Evolutionary conservation across 2,888 invertebrate species (phyloP).

Genomic region (Ceraclea dissimilis): DNA sequence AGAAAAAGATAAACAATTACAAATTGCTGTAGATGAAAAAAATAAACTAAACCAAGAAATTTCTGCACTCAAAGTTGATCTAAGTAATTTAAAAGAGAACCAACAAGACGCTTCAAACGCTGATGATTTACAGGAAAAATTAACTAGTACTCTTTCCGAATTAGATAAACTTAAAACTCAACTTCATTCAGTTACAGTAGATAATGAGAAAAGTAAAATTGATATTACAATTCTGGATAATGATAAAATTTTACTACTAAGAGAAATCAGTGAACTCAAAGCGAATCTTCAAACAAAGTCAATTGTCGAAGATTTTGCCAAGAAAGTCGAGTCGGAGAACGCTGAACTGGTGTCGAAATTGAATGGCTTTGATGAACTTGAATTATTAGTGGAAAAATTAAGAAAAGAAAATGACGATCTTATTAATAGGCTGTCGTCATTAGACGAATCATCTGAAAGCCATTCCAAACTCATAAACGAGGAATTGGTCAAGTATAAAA

Average conservation of each 20-base stretch:
- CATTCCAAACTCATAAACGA: constrained; percentile 1
- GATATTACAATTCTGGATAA: constrained; percentile 47
- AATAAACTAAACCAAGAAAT: constrained; percentile 46
- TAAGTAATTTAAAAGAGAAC: constrained; percentile 36
- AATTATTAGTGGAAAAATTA: constrained; percentile 27
- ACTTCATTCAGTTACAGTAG: constrained; percentile 36
- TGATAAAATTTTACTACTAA: constrained; percentile 43
- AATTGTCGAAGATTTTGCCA: constrained; percentile 28
- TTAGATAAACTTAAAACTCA: constrained; percentile 40
- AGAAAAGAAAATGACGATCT: constrained; percentile 28
- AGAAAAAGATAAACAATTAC: constrained; percentile 49
- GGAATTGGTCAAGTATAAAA: constrained; percentile 28
- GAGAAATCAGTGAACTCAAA: constrained; percentile 42
- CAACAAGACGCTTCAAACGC: constrained; percentile 19
- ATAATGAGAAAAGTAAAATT: constrained; percentile 45
- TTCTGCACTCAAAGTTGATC: constrained; percentile 43
- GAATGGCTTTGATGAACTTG: constrained; percentile 31
- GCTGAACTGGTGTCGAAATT: constrained; percentile 35
- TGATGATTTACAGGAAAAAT: constrained; percentile 34
- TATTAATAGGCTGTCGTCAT: constrained; percentile 8
- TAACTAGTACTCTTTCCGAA: constrained; percentile 36
- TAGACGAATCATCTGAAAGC: constrained; percentile 7
- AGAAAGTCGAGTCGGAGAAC: constrained; percentile 33
- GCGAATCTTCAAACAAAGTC: constrained; percentile 33
- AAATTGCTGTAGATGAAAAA: constrained; percentile 39